Conservation (phyloP, 1,140 invertebrate species). For the Pristionchus pacificus region DNA sequence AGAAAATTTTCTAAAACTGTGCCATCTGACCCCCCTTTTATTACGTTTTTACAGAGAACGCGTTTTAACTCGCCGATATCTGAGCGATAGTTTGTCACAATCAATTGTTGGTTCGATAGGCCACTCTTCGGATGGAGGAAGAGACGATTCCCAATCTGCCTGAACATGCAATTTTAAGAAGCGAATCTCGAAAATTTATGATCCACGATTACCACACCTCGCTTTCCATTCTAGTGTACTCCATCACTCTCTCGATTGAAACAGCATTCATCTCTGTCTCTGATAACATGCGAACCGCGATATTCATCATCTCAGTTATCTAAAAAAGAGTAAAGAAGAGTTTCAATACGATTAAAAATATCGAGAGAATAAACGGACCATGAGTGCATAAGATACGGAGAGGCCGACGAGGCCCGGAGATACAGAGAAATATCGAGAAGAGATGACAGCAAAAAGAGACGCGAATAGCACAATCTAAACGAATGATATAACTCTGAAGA, state of each 20-base stretch:
- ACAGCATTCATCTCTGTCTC: conserved; percentile 39
- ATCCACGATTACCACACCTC: too few species aligned
- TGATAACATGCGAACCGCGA: conserved; percentile 26
- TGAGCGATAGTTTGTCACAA: conserved; percentile 51
- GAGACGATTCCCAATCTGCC: too few species aligned
- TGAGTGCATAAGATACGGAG: conserved; percentile 52
- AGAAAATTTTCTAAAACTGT: too few species aligned
- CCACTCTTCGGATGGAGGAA: too few species aligned
- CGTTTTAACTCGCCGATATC: too few species aligned
- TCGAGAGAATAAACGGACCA: conserved; percentile 15
- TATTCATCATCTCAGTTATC: conserved; percentile 27
- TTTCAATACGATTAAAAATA: too few species aligned
- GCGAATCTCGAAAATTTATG: too few species aligned
- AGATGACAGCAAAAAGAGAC: conserved; percentile 58
- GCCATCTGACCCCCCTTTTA: too few species aligned
- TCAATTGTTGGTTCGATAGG: conserved; percentile 56
- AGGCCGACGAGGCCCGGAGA: conserved; percentile 63
- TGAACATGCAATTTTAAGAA: too few species aligned
- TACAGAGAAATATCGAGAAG: conserved; percentile 58
- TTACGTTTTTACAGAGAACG: too few species aligned
- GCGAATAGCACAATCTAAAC: conserved; percentile 53
- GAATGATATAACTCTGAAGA: too few species aligned
- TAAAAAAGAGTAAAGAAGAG: too few species aligned
- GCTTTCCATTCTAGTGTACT: conserved; percentile 22
- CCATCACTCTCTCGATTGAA: conserved; percentile 27